Evolutionary conservation across 1,140 invertebrate species (phyloP), one percentile per base, ranked within the genome.

Genomic region (Harpegnathos saltator): DNA sequence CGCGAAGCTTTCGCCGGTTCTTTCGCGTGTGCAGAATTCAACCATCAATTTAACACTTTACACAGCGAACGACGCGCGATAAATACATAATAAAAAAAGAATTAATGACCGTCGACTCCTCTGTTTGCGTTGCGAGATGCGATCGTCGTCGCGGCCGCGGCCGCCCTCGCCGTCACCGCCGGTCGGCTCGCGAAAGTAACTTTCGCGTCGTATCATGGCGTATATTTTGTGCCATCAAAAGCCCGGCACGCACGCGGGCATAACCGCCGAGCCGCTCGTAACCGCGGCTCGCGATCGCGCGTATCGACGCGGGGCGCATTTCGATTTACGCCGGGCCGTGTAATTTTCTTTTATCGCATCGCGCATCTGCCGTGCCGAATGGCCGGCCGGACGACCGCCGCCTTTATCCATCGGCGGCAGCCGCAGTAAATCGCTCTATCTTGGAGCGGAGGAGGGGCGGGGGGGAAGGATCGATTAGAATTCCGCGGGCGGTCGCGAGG

Each of bases 391-490:
- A 5, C 29, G 29, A 5, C 5, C 24, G 74, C 62, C 14, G 14
- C 9, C 66, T 33, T 80, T 80, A 74, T 82, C n/a, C 44, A 62
- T 33, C 66, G 38, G n/a, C 17, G 61, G 48, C 33, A 22, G 19
- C 14, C 14, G 29, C 50, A n/a, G 22, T 85, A 85, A 85, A 83
- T 17, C 58, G 14, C 50, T 22, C 19, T 26, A 58, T 85, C 59
- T 61, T 17, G 12, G 9, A 50, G 14, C 22, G 3, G 14, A 7
- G n/a, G n/a, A n/a, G n/a, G n/a, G n/a, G n/a, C n/a, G n/a, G n/a
- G n/a, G n/a, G n/a, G n/a, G n/a, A n/a, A n/a, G n/a, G n/a, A 85
- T 75, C 59, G 44, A 87, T 85, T 54, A 22, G 50, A 50, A 82
- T 85, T 58, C 48, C 26, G 22, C 11, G n/a, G 44, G 4, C 22